Evolutionary conservation across 1,140 invertebrate genomes (phyloP), one percentile per base, ranked within the genome.

Genomic region (Ridgeia piscesae): DNA sequence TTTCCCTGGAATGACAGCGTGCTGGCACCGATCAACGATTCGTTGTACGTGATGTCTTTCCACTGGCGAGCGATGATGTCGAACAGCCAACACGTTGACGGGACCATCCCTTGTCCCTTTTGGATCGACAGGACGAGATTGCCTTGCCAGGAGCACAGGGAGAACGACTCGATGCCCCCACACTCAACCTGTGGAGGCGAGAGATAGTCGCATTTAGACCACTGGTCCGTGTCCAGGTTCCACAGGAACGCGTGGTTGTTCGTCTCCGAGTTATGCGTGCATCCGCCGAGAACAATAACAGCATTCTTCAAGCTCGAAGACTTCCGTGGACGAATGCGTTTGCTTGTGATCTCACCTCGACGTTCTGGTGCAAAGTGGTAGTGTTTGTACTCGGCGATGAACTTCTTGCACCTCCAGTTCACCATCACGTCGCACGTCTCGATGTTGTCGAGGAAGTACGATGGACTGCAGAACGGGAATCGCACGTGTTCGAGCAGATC

Each of bases 341-440:
- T 34, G 2, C 89, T 33, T 33, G 17, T 34, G 34, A 90, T 90
- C 8, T 90, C 89, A 2, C 35, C 34, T 2, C 89, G 89, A 34
- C 89, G 33, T n/a, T 90, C 89, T 14, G 89, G 89, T 90, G 35
- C 17, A 14, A 90, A n/a, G 34, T 90, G 89, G 31, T 90, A 90
- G 31, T 35, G 89, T 34, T 35, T 34, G 31, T 34, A 34, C 89
- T 90, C 89, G 2, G 89, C 89, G 31, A 34, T 35, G 89, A 90
- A 90, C 89, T 34, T 34, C 89, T 90, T 90, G 89, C 89, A 34
- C n/a, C 89, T 8, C 58, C 58, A 77, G 31, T 90, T 34, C 77
- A 89, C 93, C 2, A 97, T 95, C 9, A 95, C 95, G 48, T 95
- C 93, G 92, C 96, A 93, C 48, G 94, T 95, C 31, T 90, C 89